Conservation (phyloP, 2,113 vertebrate genomes). For the Dicaeum eximium region DNA sequence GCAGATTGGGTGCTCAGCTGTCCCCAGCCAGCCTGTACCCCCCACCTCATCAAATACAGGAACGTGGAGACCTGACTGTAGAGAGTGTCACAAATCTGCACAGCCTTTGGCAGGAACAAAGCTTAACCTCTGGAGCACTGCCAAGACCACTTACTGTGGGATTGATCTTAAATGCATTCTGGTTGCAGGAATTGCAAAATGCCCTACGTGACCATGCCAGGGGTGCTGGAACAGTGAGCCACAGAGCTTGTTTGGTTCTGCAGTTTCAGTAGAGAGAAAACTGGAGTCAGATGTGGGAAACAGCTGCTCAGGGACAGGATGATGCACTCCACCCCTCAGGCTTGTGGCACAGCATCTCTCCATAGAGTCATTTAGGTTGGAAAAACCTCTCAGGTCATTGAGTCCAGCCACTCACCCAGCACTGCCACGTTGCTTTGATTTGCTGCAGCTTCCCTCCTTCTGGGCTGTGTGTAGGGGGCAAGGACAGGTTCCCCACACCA, state of each 20-base stretch:
- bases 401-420: not conserved
- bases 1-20: not conserved
- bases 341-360: not conserved
- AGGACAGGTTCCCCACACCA: not conserved
- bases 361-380: not conserved
- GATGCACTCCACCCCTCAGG: not conserved
- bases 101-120: not conserved
- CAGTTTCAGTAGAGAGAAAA: not conserved
- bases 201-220: not conserved
- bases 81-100: not conserved
- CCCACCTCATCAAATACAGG: not conserved
- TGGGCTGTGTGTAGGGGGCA: not conserved
- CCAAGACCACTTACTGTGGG: not conserved
- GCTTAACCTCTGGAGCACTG: not conserved
- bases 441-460: not conserved
- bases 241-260: rapidly evolving
- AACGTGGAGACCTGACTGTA: rapidly evolving
- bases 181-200: not conserved
- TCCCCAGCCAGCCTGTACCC: not conserved
- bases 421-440: not conserved
- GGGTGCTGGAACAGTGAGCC: not conserved
- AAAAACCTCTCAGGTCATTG: not conserved
- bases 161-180: not conserved
- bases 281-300: not conserved
- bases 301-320: not conserved